Base-by-base conservation (phyloP, 2,113 vertebrate genomes). In the Petromus typicus region DNA sequence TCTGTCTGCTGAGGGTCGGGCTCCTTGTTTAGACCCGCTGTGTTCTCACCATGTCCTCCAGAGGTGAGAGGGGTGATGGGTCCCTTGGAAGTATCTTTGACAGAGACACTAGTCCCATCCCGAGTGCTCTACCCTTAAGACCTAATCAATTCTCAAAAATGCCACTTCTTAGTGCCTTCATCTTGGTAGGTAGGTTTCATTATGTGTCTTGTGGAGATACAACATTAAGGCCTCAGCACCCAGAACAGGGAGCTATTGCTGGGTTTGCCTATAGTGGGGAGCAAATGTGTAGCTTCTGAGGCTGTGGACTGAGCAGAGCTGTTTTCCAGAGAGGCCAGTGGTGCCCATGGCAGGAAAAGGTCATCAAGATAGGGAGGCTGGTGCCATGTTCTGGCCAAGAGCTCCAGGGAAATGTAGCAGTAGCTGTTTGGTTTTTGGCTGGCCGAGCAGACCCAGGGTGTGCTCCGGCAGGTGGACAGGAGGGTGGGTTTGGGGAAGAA, bases 211-310 rank as follows among this genome's bases (percentile, higher is more conserved):
- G n/a, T 48, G 37, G 61, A 64, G 12, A 40, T 27, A 67, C 20
- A 18, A 34, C 43, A n/a, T 48, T 48, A 2, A 20, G 56, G 57
- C 2, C 86, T 25, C 40, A n/a, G 34, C 25, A 17, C 66, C 48
- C 13, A 8, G 11, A 23, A 2, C 3, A 2, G 11, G 0, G 16
- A 20, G 40, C 64, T 23, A 5, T 2, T 20, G 48, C 4, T 0
- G 3, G 25, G 57, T 30, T 17, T 40, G 40, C 51, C 25, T n/a
- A 9, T 0, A 9, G 13, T 22, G 12, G 27, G 40, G 30, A 43
- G 9, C 22, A 76, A 43, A 25, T 22, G 25, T 0, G 25, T 0
- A 8, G 32, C 10, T 45, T 11, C 56, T 7, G 32, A 45, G 23
- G 54, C 18, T 40, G 32, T 6, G 1, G 5, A 23, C 20, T 22